These are phyloP conservation scores for Tetrax tetrax DNA, from an alignment of 2,113 vertebrate genomes.

Conservation along the genomic window DNA sequence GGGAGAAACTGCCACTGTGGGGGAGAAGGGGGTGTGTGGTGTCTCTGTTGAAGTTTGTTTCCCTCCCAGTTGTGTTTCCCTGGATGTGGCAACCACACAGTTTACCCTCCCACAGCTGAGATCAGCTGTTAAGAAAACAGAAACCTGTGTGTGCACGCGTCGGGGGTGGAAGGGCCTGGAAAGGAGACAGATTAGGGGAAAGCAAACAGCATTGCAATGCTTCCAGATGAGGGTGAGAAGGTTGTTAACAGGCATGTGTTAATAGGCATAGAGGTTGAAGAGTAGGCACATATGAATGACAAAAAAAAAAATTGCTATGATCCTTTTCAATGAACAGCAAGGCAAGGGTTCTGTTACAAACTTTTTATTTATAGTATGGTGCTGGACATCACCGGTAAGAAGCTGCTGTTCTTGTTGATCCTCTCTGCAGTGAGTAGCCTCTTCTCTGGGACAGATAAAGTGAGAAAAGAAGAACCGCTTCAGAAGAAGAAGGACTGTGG, in stretches of 20 bases:
- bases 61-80: neutral
- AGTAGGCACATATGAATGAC: neutral
- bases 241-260: too few relatives aligned
- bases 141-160: fast-evolving
- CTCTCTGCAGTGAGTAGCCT: neutral
- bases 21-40: neutral
- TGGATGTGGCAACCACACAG: neutral
- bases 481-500: neutral
- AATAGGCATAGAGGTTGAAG: neutral
- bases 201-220: too few relatives aligned
- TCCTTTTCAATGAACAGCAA: neutral
- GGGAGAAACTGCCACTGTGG: neutral
- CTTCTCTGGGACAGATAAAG: neutral
- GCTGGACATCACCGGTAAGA: neutral
- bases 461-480: neutral
- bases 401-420: neutral
- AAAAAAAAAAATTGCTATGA: neutral
- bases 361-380: neutral
- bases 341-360: neutral
- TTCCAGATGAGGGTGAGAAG: neutral
- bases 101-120: neutral
- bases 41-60: neutral
- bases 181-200: neutral
- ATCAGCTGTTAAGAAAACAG: neutral
- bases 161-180: neutral